Evolutionary conservation across 2,113 vertebrate genomes (phyloP), one percentile per base, ranked within the genome.

Genomic region (Acrocephalus arundinaceus): DNA sequence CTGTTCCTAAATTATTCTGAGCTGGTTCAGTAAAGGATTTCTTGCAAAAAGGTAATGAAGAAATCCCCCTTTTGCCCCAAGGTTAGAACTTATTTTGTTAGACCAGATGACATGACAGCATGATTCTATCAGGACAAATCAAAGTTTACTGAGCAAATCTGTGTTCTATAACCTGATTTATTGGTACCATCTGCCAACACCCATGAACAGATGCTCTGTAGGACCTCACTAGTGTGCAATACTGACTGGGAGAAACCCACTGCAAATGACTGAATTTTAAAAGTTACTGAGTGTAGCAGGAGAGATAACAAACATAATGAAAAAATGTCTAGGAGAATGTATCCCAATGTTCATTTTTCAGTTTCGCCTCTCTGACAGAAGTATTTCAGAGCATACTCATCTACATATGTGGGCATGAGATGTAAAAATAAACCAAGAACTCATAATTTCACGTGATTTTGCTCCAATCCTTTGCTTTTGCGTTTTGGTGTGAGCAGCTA

Each of bases 151-250:
- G 87, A 93, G 87, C 55, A 93, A 95, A 94, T 96, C 93, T 95
- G 93, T 89, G 83, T 90, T 96, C 93, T 88, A 28, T 89, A 97
- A 84, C 91, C 94, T 95, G 87, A 90, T 97, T 97, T 96, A 96
- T 94, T 91, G 86, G 48, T 95, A 61, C 95, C 93, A 96, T 97
- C 95, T 97, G 94, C 92, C 93, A 97, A 87, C 52, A 82, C 87
- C 67, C 84, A 68, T 81, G 93, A 97, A 85, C 96, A 97, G 93
- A 95, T 94, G 91, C 82, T 95, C 86, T 82, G 63, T 37, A 93
- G 51, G 94, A 89, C 89, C 82, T 96, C 80, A 92, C 87, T 94
- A 83, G 92, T 68, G 51, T 89, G 79, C 94, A 92, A 2, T 75
- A 95, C 92, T 92, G 80, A 89, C 66, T 92, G 62, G 89, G 63